These are phyloP conservation scores for Drosophila affinis DNA, from an alignment of 2,888 invertebrate species.

Conservation along the genomic window DNA sequence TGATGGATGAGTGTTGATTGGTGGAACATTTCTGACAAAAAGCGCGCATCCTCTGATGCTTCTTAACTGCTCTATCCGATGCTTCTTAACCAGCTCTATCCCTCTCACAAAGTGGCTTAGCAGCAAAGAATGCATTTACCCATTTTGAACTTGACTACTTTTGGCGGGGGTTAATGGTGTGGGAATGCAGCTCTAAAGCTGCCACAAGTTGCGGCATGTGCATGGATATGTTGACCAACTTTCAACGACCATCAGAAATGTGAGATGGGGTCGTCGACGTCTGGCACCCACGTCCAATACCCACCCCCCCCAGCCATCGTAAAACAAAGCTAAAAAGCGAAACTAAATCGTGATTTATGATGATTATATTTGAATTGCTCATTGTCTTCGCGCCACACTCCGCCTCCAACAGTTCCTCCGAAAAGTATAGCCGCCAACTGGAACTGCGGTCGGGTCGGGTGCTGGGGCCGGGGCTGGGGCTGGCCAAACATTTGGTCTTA, in stretches of 20 bases:
- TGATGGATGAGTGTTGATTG: no score
- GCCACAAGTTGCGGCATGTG: conserved; percentile 11
- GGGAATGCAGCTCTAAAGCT: conserved; percentile 24
- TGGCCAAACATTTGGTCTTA: conserved; percentile 31
- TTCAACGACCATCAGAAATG: conserved; percentile 38
- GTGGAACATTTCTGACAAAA: no score
- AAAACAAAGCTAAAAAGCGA: conserved; percentile 35
- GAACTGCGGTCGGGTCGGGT: background rate
- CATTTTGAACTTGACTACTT: conserved; percentile 22
- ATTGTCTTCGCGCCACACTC: conserved; percentile 36
- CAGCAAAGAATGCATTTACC: background rate
- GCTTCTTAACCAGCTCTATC: no score
- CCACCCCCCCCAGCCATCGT: no score
- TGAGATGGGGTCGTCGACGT: conserved; percentile 28
- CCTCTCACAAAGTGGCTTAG: background rate
- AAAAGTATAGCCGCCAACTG: background rate
- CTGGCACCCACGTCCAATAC: conserved; percentile 32
- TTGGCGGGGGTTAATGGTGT: conserved; percentile 12
- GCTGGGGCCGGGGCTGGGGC: background rate
- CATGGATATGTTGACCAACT: conserved; percentile 32
- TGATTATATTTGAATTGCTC: conserved; percentile 55
- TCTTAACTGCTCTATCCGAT: no score
- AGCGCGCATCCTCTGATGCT: no score
- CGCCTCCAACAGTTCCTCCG: background rate
- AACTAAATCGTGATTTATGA: conserved; percentile 59